These are phyloP conservation scores for Eonycteris spelaea DNA, from an alignment of 2,113 vertebrate genomes.

Conservation along the genomic window DNA sequence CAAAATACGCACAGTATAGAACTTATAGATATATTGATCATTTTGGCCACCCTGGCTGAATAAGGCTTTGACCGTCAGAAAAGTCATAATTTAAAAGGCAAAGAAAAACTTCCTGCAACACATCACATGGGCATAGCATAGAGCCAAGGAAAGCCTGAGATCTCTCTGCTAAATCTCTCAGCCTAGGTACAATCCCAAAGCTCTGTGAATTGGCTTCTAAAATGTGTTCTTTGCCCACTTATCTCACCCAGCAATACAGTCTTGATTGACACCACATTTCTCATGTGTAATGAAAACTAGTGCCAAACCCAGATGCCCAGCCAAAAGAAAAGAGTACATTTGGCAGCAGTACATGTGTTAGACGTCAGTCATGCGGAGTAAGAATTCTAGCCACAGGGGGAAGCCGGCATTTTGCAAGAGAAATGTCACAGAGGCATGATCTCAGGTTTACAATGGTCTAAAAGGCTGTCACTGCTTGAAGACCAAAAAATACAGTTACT, in stretches of 20 bases:
- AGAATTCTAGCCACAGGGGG: constrained; percentile 22
- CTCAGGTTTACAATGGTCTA: constrained; percentile 31
- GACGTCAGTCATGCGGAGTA: constrained; percentile 31
- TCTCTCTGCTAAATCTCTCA: background rate
- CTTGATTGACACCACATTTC: constrained; percentile 58
- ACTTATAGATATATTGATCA: background rate
- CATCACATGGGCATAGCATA: background rate
- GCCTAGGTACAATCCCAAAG: background rate
- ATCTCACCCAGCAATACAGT: constrained; percentile 59
- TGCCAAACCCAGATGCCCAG: constrained; percentile 47
- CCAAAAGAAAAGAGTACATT: constrained; percentile 28
- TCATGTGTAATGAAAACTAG: constrained; percentile 51
- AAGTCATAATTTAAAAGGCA: constrained; percentile 31
- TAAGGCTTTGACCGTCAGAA: constrained; percentile 36
- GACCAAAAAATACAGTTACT: background rate
- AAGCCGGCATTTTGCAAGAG: constrained; percentile 54
- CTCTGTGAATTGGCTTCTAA: constrained; percentile 2
- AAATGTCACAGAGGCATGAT: constrained; percentile 23
- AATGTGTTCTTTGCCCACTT: constrained; percentile 53
- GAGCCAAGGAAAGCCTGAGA: background rate
- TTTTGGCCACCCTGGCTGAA: background rate
- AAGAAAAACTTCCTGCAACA: background rate
- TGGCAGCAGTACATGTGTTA: constrained; percentile 54
- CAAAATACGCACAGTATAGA: background rate
- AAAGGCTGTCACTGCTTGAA: constrained; percentile 20